These are phyloP conservation scores for Oophaga pumilio DNA, from an alignment of 2,113 vertebrate genomes.

Conservation along the genomic window DNA sequence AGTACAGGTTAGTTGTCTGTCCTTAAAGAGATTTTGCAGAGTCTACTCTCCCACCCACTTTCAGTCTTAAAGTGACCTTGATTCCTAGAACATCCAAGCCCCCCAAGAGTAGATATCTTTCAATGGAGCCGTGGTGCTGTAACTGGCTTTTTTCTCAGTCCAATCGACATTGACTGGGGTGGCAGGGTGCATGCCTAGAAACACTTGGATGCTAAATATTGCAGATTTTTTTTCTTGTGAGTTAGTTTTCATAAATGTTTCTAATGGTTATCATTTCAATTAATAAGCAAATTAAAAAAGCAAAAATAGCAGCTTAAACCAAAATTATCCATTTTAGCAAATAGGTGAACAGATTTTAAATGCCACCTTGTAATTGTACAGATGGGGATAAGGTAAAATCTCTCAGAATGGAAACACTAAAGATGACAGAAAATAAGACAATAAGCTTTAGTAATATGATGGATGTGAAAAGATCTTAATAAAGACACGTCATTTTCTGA, in stretches of 20 bases:
- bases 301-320: conserved; percentile 19
- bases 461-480: conserved; percentile 33
- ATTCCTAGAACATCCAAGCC: no score
- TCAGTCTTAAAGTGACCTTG: no score
- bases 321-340: neutral
- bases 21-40: no score
- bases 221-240: neutral
- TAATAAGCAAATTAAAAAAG: conserved; percentile 9
- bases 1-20: no score
- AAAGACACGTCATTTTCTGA: conserved; percentile 35
- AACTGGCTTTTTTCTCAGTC: no score
- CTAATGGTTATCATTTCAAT: neutral
- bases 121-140: no score
- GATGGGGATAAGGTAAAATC: conserved; percentile 16
- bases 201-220: neutral
- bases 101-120: no score
- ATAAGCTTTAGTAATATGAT: conserved; percentile 31
- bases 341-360: conserved; percentile 38
- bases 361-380: conserved; percentile 34
- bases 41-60: no score
- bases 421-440: conserved; percentile 37
- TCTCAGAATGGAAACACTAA: conserved; percentile 8
- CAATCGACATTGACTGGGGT: no score
- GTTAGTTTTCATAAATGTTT: neutral
- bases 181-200: no score